Percentiles rank a stretch among this genome's conserved stretches.
These are phyloP conservation scores for Poeciliopsis occidentalis DNA, from an alignment of 2,113 vertebrate species.

Conservation along the genomic window DNA sequence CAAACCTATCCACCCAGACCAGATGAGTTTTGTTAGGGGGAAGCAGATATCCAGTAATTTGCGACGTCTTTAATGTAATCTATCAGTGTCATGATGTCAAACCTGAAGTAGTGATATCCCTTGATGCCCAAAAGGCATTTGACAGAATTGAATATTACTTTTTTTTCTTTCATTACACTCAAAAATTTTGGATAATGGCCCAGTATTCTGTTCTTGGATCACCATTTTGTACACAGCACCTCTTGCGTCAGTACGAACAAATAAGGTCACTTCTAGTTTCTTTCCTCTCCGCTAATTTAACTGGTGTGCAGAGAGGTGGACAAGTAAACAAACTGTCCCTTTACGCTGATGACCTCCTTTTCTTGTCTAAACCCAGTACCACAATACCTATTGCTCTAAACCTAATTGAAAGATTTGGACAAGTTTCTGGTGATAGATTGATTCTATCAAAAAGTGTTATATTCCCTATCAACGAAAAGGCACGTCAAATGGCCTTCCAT, in stretches of 20 bases:
- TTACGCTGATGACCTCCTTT: neutral
- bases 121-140: neutral
- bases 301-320: neutral
- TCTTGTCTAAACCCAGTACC: neutral
- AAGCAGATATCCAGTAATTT: slow-evolving; percentile 1
- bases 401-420: neutral
- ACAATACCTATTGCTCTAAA: neutral
- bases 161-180: neutral
- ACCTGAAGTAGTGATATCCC: neutral
- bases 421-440: neutral
- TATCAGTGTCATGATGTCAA: neutral
- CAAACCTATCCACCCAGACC: neutral
- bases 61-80: neutral
- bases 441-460: neutral
- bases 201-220: neutral
- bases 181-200: neutral
- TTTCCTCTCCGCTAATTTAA: neutral
- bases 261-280: neutral
- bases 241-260: neutral
- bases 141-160: neutral
- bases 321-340: neutral
- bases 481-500: neutral
- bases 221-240: neutral
- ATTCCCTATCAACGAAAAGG: neutral
- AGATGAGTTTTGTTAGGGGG: neutral